Conservation (phyloP, 1,140 invertebrate species). For the Cydia amplana region DNA sequence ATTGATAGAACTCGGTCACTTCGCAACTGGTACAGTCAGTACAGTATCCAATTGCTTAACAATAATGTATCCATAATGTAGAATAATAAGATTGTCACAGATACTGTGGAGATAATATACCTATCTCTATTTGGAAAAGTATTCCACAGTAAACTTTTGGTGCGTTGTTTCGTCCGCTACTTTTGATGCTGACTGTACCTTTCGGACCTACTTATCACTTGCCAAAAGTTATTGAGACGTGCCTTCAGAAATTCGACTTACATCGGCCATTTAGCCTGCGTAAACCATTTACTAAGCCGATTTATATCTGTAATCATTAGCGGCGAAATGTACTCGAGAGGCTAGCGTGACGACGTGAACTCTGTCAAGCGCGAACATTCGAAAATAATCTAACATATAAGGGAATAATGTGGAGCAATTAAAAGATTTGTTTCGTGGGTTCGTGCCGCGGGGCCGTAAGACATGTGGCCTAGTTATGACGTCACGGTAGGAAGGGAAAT, state of each 20-base stretch:
- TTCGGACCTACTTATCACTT: neutral
- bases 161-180: too few relatives aligned
- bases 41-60: too few relatives aligned
- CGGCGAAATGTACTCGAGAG: constrained; percentile 17
- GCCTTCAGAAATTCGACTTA: neutral
- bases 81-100: too few relatives aligned
- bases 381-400: constrained; percentile 32
- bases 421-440: constrained; percentile 31
- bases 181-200: too few relatives aligned
- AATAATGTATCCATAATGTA: too few relatives aligned
- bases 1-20: too few relatives aligned
- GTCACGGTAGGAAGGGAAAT: constrained; percentile 25
- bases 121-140: too few relatives aligned
- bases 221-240: neutral
- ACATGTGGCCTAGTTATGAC: constrained; percentile 32
- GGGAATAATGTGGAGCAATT: constrained; percentile 33
- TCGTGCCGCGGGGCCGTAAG: constrained; percentile 29
- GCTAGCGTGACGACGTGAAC: constrained; percentile 29
- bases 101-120: too few relatives aligned
- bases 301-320: constrained; percentile 32
- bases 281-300: constrained; percentile 20
- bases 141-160: too few relatives aligned
- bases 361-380: constrained; percentile 26
- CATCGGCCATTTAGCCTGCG: neutral
- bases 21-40: too few relatives aligned